Base-by-base conservation (phyloP, 2,113 vertebrate genomes). In the Panthera leo region DNA sequence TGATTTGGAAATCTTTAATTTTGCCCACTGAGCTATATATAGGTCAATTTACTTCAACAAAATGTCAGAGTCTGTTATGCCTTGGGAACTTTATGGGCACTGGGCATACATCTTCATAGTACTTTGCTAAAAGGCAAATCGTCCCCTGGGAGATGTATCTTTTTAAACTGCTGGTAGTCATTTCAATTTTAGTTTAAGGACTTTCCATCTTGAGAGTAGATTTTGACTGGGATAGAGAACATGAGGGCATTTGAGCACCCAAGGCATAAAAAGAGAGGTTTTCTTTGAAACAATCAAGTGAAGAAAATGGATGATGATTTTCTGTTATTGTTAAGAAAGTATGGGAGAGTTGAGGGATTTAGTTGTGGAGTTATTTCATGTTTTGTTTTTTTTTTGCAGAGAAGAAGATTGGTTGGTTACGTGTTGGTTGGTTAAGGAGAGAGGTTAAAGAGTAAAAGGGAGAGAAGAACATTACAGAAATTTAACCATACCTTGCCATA, bases 1-100 rank as follows among this genome's bases (percentile, higher is more conserved):
- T 85, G 45, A 55, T 91, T 83, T 70, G 68, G 53, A 96, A 78
- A 87, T 93, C 31, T 83, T 92, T 71, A 86, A 76, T 88, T 73
- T 86, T 87, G 19, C 5, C 42, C 27, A 65, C 16, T 79, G 15
- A 95, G 42, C 29, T 85, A 78, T 65, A 31, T 25, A 76, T 21
- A 36, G n/a, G 61, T 58, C 75, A 70, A 71, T 84, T 93, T 23
- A 93, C 76, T 68, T 95, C 27, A 92, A 82, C 7, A 80, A 83
- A 89, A 82, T 95, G 11, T 89, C 36, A n/a, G 7, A 91, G 16
- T 78, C 61, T 91, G 1, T 34, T 79, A 53, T 80, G 21, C 23
- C 34, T 36, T 80, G 48, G 48, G 31, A 85, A 79, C 39, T 84
- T 11, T 39, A 58, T 53, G 45, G 63, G n/a, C 68, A 45, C 67